Conservation (phyloP, 2,888 invertebrate species). For the Ornithoptera alexandrae region DNA sequence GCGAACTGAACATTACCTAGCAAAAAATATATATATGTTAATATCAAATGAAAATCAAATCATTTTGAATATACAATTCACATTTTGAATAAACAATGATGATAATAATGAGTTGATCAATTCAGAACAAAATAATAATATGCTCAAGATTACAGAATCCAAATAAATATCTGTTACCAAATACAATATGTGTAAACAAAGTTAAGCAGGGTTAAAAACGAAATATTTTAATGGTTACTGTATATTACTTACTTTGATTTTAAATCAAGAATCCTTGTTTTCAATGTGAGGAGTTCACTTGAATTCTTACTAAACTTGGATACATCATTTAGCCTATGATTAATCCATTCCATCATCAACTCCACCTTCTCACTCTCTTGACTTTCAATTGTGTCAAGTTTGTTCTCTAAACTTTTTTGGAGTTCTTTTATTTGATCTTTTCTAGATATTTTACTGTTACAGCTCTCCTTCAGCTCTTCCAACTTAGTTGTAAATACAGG, state of each 20-base stretch:
- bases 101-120: too few relatives aligned
- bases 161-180: background rate
- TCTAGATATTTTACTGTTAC: slow-evolving; percentile 40
- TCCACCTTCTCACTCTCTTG: slow-evolving; percentile 69
- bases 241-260: slow-evolving; percentile 66
- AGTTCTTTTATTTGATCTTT: slow-evolving; percentile 55
- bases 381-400: slow-evolving; percentile 56
- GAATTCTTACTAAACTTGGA: slow-evolving; percentile 55
- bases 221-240: background rate
- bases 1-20: too few relatives aligned
- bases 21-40: too few relatives aligned
- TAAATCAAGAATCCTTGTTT: slow-evolving; percentile 64
- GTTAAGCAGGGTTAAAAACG: too few relatives aligned
- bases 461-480: slow-evolving; percentile 35
- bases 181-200: too few relatives aligned
- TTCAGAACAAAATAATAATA: too few relatives aligned
- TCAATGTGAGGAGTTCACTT: slow-evolving; percentile 59
- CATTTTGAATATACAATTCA: too few relatives aligned
- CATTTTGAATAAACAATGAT: too few relatives aligned
- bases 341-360: slow-evolving; percentile 72
- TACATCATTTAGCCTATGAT: slow-evolving; percentile 58
- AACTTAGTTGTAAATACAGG: slow-evolving; percentile 56
- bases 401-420: slow-evolving; percentile 58
- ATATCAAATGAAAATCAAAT: too few relatives aligned
- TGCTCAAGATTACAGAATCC: background rate